Evolutionary conservation across 2,113 vertebrate species (phyloP), one percentile per base, ranked within the genome.

Genomic region (Theristicus caerulescens): DNA sequence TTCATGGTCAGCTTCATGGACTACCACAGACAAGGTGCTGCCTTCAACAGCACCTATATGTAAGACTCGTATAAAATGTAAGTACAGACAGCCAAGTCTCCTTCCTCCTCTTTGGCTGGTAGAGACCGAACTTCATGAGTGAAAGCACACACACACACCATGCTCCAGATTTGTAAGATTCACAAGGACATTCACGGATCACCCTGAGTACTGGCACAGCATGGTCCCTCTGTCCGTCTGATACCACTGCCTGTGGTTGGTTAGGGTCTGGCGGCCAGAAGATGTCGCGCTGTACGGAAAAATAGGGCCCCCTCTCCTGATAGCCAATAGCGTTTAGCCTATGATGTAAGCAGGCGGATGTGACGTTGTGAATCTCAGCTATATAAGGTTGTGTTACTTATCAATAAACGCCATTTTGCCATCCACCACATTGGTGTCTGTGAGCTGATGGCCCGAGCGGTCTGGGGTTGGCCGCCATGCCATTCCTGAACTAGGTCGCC

Each of bases 61-160:
- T 40, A 22, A 27, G 27, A 34, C 24, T 34, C 0, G 0, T 58
- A 17, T 21, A 54, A 49, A 52, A 38, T 0, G 0, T 22, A 85
- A 42, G 21, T 58, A 38, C 15, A 36, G 31, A 17, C 6, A 52
- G 19, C 6, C 49, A 59, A 65, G 15, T 16, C 1, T 0, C 17
- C 24, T 76, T 70, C 27, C 8, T 64, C n/a, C 19, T 61, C 52
- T 84, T 69, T 64, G 13, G 29, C 32, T 73, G 29, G 8, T 67
- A 58, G 26, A 73, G 40, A 29, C 18, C 42, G 76, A 86, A 52
- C 6, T 36, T 82, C 29, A 13, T 46, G 31, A 64, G 5, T 57
- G 44, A 52, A 78, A 78, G 19, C 15, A 36, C 54, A 71, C 16
- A 76, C 16, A 25, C 5, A 14, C 8, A 3, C 21, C 15, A 27